A percentile compares a stretch with the other conserved stretches of the same genome.
phyloP scores from a whole-genome alignment of 2,888 invertebrate genomes.

The Bembecia ichneumoniformis region DNA sequence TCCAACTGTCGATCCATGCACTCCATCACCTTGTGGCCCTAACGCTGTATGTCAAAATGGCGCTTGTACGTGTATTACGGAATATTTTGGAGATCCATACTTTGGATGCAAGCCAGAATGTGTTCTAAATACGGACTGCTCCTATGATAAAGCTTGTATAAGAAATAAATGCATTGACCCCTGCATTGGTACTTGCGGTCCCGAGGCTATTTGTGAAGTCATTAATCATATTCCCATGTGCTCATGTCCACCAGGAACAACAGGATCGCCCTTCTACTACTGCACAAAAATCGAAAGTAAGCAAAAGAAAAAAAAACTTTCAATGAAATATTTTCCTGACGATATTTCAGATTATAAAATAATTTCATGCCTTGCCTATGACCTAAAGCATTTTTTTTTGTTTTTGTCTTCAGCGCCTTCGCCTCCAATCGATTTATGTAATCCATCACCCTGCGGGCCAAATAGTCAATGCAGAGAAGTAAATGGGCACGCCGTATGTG shows the following conservation, averaged over 20 bases:
- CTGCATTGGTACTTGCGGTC: constrained; percentile 79
- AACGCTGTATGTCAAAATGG: constrained; percentile 76
- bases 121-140: constrained; percentile 81
- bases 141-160: constrained; percentile 78
- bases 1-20: constrained; percentile 71
- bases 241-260: constrained; percentile 75
- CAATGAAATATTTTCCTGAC: not conserved
- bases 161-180: constrained; percentile 82
- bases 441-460: constrained; percentile 76
- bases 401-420: constrained; percentile 30
- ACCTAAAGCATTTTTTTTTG: not conserved
- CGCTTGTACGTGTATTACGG: constrained; percentile 78
- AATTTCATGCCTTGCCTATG: not conserved
- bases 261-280: constrained; percentile 75
- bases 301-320: constrained; percentile 2
- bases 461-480: constrained; percentile 80
- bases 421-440: constrained; percentile 36
- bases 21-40: constrained; percentile 79
- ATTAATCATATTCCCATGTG: constrained; percentile 79
- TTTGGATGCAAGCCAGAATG: constrained; percentile 85
- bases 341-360: not conserved
- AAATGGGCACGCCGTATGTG: constrained; percentile 79
- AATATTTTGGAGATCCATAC: constrained; percentile 83
- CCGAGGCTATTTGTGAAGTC: constrained; percentile 70
- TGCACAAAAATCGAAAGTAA: constrained; percentile 62